Percentiles rank a stretch among this genome's conserved stretches.
phyloP scores from a whole-genome alignment of 2,888 invertebrate species.

The Meteorus cinctellus region DNA sequence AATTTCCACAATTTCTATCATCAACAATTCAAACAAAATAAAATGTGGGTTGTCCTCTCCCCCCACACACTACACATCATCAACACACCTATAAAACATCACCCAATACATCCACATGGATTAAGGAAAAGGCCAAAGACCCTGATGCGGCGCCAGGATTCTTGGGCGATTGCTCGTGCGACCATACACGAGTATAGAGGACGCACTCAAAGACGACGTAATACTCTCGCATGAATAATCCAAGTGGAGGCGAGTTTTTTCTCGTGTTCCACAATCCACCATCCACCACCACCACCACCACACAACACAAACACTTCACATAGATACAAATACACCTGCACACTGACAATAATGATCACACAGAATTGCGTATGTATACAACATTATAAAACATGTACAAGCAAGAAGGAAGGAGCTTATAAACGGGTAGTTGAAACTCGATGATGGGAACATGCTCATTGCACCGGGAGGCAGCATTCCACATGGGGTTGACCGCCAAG shows the following conservation, averaged over 20 bases:
- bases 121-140: conserved; percentile 50
- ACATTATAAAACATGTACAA: conserved; percentile 15
- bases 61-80: background rate
- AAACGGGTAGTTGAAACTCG: conserved; percentile 31
- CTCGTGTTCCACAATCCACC: conserved; percentile 41
- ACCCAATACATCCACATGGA: background rate
- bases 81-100: background rate
- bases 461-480: conserved; percentile 61
- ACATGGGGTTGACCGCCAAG: conserved; percentile 60
- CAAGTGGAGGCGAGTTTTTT: conserved; percentile 55
- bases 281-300: conserved; percentile 40
- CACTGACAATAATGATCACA: background rate
- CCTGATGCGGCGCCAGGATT: conserved; percentile 55
- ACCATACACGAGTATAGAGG: conserved; percentile 26
- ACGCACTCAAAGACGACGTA: conserved; percentile 49
- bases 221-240: conserved; percentile 54
- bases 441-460: conserved; percentile 45
- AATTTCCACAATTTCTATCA: too few species aligned
- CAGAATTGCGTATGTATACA: background rate
- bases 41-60: too few species aligned
- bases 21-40: too few species aligned
- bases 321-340: conserved; percentile 20
- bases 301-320: conserved; percentile 36
- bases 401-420: conserved; percentile 20
- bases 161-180: conserved; percentile 45